Base-by-base conservation (phyloP, 1,140 invertebrate species). In the Yoshiicerus persimilis region DNA sequence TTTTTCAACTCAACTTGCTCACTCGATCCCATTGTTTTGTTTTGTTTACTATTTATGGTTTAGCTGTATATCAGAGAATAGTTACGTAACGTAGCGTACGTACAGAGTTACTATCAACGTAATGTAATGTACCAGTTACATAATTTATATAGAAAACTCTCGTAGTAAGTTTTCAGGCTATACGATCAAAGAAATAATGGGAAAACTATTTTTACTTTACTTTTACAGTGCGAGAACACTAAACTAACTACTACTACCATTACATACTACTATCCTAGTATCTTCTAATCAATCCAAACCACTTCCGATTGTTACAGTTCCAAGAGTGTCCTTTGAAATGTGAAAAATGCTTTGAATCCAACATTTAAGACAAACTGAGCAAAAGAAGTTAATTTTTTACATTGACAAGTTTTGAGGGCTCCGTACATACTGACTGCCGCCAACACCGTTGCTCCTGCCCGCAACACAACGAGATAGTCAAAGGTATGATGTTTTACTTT, bases 391-490 rank as follows among this genome's bases (percentile, higher is more conserved):
- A 36, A 36, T 80, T 80, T 80, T 77, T 80, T 80, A 80, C 32
- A 80, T 80, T 36, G 16, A 70, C 25, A 70, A 70, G 64, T 70
- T 77, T 34, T 80, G 75, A 80, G 75, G 75, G 32, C 30, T 32
- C 30, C 75, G 75, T 80, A 80, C 34, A 23, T 80, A 80, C 32
- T 80, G 75, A 80, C 75, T 80, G 75, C 75, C 75, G 75, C 75
- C 75, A 80, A 80, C 75, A 80, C 75, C 75, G 75, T 32, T 80
- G 75, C 75, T 80, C 75, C 75, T 80, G 75, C 75, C 75, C n/a
- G n/a, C 75, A 80, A 80, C 32, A 80, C 75, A 80, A 80, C 75
- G 75, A 80, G 75, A 80, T 80, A 80, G 75, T 80, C 75, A 80
- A 80, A 80, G 75, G 75, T 80, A 80, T 80, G 75, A 36, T 34